Evolutionary conservation across 2,888 invertebrate genomes (phyloP).

Genomic region (Invenusta paracnida): DNA sequence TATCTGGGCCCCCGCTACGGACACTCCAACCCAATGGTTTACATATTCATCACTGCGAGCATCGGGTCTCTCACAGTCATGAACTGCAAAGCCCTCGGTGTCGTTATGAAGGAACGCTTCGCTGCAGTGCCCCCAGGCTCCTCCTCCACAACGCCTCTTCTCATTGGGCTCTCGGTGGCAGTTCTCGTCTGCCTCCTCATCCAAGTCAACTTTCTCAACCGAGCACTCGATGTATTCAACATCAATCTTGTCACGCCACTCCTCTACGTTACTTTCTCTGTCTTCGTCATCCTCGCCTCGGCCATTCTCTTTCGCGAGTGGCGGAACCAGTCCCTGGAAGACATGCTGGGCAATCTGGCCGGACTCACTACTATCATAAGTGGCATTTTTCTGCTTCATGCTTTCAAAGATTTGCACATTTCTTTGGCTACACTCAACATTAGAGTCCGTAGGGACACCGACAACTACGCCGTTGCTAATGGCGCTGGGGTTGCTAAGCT

Average conservation of each 20-base stretch:
- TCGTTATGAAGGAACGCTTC: slow-evolving; percentile 76
- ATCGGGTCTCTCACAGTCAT: slow-evolving; percentile 89
- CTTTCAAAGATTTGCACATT: slow-evolving; percentile 79
- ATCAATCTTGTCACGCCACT: slow-evolving; percentile 90
- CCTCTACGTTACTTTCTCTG: slow-evolving; percentile 93
- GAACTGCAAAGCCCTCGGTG: slow-evolving; percentile 85
- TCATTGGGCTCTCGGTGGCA: too few species aligned
- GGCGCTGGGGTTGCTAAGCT: neutral
- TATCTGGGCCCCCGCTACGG: too few species aligned
- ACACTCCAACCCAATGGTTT: slow-evolving; percentile 75
- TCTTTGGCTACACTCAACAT: too few species aligned
- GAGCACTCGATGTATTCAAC: slow-evolving; percentile 83
- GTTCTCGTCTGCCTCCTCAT: slow-evolving; percentile 79
- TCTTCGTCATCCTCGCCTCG: slow-evolving; percentile 82
- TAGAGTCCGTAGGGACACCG: too few species aligned
- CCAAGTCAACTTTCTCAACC: slow-evolving; percentile 91
- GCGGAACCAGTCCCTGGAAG: slow-evolving; percentile 66
- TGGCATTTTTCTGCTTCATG: slow-evolving; percentile 83
- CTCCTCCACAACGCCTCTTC: too few species aligned
- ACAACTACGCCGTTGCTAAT: neutral
- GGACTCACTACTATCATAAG: slow-evolving; percentile 78
- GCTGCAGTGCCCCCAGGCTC: too few species aligned
- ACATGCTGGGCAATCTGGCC: slow-evolving; percentile 77
- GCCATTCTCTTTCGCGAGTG: slow-evolving; percentile 86
- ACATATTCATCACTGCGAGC: slow-evolving; percentile 80